A percentile compares a stretch with the other conserved stretches of the same genome.
These are phyloP conservation scores for Pogonomyrmex barbatus DNA, from an alignment of 1,140 invertebrate genomes.

Conservation along the genomic window DNA sequence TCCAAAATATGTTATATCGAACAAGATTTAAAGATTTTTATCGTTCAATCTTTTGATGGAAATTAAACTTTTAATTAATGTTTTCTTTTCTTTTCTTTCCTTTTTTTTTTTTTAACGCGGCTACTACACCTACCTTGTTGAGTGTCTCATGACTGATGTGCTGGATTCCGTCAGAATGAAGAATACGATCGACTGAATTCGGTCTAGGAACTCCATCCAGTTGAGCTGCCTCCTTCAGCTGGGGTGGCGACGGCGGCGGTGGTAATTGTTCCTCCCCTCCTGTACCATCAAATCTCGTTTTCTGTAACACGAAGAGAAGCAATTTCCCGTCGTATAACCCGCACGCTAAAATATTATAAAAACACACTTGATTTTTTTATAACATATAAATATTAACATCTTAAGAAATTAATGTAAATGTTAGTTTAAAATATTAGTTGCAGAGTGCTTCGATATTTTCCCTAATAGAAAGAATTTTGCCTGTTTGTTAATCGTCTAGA, in stretches of 20 bases:
- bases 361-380: background rate
- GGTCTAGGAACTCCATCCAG: slow-evolving; percentile 80
- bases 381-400: background rate
- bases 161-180: slow-evolving; percentile 78
- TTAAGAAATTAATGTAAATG: background rate
- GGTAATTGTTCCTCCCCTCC: slow-evolving; percentile 86
- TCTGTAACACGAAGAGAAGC: slow-evolving; percentile 84
- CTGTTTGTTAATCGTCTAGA: background rate
- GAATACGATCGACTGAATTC: slow-evolving; percentile 81
- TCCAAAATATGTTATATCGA: background rate
- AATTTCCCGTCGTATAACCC: background rate
- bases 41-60: background rate
- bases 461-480: background rate
- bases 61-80: background rate
- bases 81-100: background rate
- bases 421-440: background rate
- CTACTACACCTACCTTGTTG: slow-evolving; percentile 79
- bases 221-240: slow-evolving; percentile 83
- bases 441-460: background rate
- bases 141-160: slow-evolving; percentile 77
- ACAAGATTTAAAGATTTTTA: background rate
- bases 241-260: slow-evolving; percentile 87
- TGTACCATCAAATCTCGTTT: slow-evolving; percentile 84
- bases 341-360: background rate
- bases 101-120: background rate